A percentile compares a stretch with the other conserved stretches of the same genome.
Evolutionary conservation across 2,888 invertebrate species (phyloP).

Genomic region (Pardosa pseudoannulata): DNA sequence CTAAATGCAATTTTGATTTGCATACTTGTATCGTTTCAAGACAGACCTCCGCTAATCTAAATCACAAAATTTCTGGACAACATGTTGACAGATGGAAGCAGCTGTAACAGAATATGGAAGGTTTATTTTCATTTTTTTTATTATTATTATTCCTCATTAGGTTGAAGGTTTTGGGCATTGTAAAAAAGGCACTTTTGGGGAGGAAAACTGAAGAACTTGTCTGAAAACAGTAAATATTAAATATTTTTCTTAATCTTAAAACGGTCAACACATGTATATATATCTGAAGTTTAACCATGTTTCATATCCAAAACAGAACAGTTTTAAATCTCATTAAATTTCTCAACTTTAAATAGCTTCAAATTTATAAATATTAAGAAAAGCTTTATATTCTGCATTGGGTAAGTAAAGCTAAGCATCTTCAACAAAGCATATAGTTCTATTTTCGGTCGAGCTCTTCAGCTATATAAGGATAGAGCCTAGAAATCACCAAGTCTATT

Average conservation of each 20-base stretch:
- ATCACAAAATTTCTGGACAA: conserved; percentile 23
- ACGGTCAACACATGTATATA: conserved; percentile 38
- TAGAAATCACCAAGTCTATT: conserved; percentile 28
- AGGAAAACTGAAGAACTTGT: conserved; percentile 64
- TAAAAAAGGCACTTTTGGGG: conserved; percentile 69
- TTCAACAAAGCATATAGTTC: conserved; percentile 42
- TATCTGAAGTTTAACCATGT: conserved; percentile 42
- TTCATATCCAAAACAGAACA: conserved; percentile 16
- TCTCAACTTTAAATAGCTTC: background rate
- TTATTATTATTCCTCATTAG: background rate
- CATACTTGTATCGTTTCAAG: conserved; percentile 42
- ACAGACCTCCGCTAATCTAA: conserved; percentile 49
- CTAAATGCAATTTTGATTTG: conserved; percentile 28
- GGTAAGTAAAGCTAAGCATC: conserved; percentile 4
- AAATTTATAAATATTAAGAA: background rate
- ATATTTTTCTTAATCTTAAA: conserved; percentile 36
- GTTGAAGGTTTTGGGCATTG: conserved; percentile 40
- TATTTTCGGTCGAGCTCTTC: conserved; percentile 67
- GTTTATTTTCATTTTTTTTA: conserved; percentile 11
- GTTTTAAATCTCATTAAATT: conserved; percentile 15
- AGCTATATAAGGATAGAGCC: conserved; percentile 37
- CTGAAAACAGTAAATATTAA: conserved; percentile 57
- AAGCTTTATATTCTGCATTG: background rate
- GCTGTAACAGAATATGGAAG: conserved; percentile 42
- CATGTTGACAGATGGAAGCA: conserved; percentile 39